Conservation (phyloP, 2,113 vertebrate species). For the Addax nasomaculatus region DNA sequence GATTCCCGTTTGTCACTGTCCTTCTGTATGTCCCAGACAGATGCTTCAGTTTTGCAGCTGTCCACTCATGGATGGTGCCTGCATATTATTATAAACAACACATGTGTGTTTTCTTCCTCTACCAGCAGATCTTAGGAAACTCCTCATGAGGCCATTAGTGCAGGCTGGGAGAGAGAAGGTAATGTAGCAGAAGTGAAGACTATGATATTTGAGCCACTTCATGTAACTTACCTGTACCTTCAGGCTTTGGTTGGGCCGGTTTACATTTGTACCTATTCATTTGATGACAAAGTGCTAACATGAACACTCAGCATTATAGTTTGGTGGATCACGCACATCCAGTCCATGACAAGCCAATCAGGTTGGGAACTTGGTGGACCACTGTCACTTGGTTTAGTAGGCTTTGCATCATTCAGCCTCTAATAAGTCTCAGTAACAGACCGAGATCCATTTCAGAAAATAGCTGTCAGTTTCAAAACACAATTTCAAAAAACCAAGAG, state of each 20-base stretch:
- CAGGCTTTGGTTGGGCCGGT: background rate
- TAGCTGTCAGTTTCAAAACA: background rate
- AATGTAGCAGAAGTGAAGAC: background rate
- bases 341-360: background rate
- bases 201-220: background rate
- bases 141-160: background rate
- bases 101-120: background rate
- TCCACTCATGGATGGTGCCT: background rate
- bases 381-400: background rate
- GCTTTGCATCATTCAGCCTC: background rate
- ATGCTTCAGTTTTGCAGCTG: accelerated
- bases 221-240: background rate
- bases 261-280: background rate
- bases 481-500: background rate
- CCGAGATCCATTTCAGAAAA: background rate
- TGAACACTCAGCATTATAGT: background rate
- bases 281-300: background rate
- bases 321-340: background rate
- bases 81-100: background rate
- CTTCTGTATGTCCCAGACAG: background rate
- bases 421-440: background rate
- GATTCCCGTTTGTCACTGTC: background rate
- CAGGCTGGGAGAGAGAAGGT: background rate
- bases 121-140: background rate
- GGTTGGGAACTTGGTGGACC: background rate